Evolutionary conservation across 2,113 vertebrate species (phyloP).

Genomic region (Serinus canaria): DNA sequence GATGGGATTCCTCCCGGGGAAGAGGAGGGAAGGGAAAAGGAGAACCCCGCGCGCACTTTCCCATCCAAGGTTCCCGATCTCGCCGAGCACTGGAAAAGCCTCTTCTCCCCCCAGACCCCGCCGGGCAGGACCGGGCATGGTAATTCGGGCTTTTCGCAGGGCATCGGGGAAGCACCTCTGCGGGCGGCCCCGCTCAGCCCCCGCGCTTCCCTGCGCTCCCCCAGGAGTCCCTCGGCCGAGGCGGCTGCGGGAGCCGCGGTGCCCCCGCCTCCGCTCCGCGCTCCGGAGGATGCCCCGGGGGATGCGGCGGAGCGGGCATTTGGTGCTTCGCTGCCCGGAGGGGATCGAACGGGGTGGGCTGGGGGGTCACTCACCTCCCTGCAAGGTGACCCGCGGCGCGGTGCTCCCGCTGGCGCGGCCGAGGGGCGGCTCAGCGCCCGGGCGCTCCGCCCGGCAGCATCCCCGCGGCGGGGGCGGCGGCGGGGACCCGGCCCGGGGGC

Average conservation of each 20-base stretch:
- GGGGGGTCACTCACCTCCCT: slow-evolving; percentile 20
- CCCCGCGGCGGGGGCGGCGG: not conserved
- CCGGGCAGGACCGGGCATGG: rapidly evolving
- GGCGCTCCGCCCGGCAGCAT: not conserved
- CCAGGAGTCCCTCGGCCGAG: not conserved
- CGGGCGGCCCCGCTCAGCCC: not conserved
- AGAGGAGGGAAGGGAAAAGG: not conserved
- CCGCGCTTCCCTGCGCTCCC: not conserved
- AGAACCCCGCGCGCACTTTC: not conserved
- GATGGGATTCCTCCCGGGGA: not conserved
- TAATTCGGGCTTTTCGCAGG: not conserved
- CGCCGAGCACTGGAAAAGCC: not conserved
- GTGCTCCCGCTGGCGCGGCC: not conserved
- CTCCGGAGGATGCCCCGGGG: not conserved
- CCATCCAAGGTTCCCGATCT: not conserved
- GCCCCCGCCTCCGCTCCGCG: not conserved
- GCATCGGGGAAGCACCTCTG: not conserved
- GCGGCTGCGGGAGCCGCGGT: not conserved
- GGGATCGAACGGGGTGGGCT: not conserved
- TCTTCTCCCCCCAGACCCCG: not conserved
- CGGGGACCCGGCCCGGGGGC: not conserved
- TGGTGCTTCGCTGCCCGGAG: not conserved
- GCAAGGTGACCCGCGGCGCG: slow-evolving; percentile 37
- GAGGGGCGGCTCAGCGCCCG: not conserved
- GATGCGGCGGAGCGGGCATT: not conserved